Evolutionary conservation across 2,113 vertebrate species (phyloP), one percentile per base, ranked within the genome.

Genomic region (Sinocyclocheilus maitianheensis): DNA sequence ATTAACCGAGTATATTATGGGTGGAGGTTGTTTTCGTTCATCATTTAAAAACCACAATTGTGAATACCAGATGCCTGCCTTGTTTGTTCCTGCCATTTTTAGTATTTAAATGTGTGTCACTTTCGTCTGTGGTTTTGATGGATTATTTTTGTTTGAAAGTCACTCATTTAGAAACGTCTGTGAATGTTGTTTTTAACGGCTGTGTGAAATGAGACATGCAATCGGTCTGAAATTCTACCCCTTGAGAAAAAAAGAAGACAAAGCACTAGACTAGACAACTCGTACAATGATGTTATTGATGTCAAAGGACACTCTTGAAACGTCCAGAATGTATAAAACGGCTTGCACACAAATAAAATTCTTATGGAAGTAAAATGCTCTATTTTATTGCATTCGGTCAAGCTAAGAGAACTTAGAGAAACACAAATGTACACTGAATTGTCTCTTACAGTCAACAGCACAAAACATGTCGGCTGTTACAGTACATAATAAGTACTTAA

Each of bases 1-100:
- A n/a, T 43, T 43, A 43, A 43, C 8, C 7, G 9, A 46, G 43
- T 46, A 46, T 46, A 4, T 43, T 62, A 43, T 81, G 24, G 88
- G 86, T 87, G 83, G 72, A 58, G 82, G 88, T 71, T 82, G 14
- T 83, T 84, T 72, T 74, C 3, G 5, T 65, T 69, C 53, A 55
- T 46, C 71, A 83, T 46, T 62, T 77, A 76, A 24, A 71, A 71
- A 55, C n/a, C 63, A 46, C 75, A 20, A 14, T 77, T 87, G 83
- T 87, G 37, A 84, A 69, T 60, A 77, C 65, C 48, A 46, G 1
- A n/a, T 53, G 16, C 69, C 37, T 78, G 53, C n/a, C 75, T 77
- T 85, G 37, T 58, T 81, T 67, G 26, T 37, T 84, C 30, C 65
- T 82, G 43, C 11, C 43, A 55, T 22, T 71, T 71, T 51, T 20